Conservation (phyloP, 2,113 vertebrate species). For the Calyptomena viridis region DNA sequence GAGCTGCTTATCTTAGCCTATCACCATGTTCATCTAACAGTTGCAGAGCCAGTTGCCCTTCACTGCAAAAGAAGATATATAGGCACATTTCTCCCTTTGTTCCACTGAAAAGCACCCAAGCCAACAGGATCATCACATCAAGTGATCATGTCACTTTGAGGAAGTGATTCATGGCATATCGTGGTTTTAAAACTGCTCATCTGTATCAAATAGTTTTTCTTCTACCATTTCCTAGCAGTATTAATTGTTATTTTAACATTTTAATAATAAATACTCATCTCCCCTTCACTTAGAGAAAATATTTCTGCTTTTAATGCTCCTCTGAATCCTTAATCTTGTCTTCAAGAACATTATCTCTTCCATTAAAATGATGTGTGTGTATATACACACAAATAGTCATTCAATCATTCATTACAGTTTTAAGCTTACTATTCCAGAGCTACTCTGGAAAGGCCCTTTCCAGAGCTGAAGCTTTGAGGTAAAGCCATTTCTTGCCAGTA, state of each 20-base stretch:
- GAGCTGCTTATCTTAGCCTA: not conserved
- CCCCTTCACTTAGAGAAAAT: slow-evolving; percentile 15
- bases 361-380: slow-evolving; percentile 45
- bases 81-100: not conserved
- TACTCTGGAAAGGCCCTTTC: not conserved
- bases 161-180: not conserved
- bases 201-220: not conserved
- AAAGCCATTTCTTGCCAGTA: not conserved
- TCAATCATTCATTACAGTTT: not conserved
- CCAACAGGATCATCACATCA: not conserved
- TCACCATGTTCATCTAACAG: not conserved
- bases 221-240: not conserved
- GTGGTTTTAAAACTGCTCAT: not conserved
- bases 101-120: not conserved
- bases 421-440: not conserved
- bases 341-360: slow-evolving; percentile 22
- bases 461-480: not conserved
- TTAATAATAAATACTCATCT: slow-evolving; percentile 32
- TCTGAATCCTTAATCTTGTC: slow-evolving; percentile 1
- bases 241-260: slow-evolving; percentile 33
- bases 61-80: not conserved
- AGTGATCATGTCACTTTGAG: not conserved
- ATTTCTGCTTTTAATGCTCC: slow-evolving; percentile 27
- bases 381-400: not conserved
- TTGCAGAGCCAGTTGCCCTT: not conserved